A percentile compares a stretch with the other conserved stretches of the same genome.
phyloP scores from a whole-genome alignment of 2,888 invertebrate species.

The Willowsia nigromaculata region DNA sequence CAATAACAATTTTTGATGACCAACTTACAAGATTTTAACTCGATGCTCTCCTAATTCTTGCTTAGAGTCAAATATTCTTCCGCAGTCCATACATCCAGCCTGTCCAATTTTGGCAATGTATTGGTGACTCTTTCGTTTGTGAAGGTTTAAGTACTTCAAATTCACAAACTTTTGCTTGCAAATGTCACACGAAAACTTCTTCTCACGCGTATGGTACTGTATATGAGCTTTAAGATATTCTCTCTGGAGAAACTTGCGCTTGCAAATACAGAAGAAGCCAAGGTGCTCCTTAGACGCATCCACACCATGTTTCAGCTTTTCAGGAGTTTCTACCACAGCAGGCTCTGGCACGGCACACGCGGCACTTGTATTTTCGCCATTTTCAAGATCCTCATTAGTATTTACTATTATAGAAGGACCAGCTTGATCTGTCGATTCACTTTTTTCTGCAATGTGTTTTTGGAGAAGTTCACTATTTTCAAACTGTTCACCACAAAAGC shows the following conservation, averaged over 20 bases:
- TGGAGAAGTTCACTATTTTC: background rate
- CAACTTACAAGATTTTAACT: background rate
- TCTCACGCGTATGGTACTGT: background rate
- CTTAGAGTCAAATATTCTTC: background rate
- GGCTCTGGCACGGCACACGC: background rate
- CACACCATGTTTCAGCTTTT: background rate
- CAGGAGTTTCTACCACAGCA: background rate
- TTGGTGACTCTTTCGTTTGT: background rate
- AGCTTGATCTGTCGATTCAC: background rate
- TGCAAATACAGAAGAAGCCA: background rate
- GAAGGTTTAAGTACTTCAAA: background rate
- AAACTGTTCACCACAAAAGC: background rate
- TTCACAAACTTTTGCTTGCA: background rate
- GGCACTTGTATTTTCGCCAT: background rate
- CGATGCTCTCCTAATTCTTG: background rate
- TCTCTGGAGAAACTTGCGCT: too few species aligned
- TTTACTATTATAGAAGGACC: background rate
- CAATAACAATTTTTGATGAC: background rate
- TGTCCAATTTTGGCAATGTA: background rate
- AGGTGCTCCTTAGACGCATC: background rate
- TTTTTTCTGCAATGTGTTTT: background rate
- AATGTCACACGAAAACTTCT: background rate
- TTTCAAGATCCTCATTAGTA: background rate
- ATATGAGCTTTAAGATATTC: background rate
- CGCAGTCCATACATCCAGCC: background rate